Evolutionary conservation across 2,888 invertebrate species (phyloP), one percentile per base, ranked within the genome.

Genomic region (Nymphalis urticae): DNA sequence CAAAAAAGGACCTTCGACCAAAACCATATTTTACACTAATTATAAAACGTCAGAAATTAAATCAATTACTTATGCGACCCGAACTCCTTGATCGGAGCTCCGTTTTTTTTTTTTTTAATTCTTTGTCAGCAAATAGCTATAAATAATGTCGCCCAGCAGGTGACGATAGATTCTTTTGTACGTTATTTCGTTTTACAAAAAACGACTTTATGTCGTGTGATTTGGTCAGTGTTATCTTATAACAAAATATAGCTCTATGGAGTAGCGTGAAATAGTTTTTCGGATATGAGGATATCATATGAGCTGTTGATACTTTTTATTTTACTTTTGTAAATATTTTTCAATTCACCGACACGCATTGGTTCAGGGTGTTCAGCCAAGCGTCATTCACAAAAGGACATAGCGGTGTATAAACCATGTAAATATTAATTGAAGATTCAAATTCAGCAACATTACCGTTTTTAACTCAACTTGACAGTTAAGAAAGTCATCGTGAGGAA

Each of bases 191-290:
- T 74, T 69, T 69, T 69, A 72, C 79, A 86, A 90, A 91, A 90
- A 89, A 85, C 75, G 73, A 84, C 80, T 88, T 89, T 87, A 88
- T 86, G 84, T 85, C 85, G 84, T 88, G 89, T 90, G 90, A 90
- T 87, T 85, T 85, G 91, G 92, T 89, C 87, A 89, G 77, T 82
- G 84, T 87, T 89, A 90, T 90, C 90, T 88, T 83, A 84, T 81
- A 82, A 90, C 89, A 90, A 87, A 89, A 88, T 89, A 87, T 85
- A 84, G 75, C 80, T 79, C 80, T 87, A 82, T 82, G 77, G 81
- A 81, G 80, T 83, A 86, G 85, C 90, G 90, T 91, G 90, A 90
- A 90, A 90, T 89, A 87, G 89, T 84, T 82, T 76, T 75, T 74
- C 73, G 71, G 66, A 27, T 21, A 21, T 21, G 21, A 70, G 77